Evolutionary conservation across 2,797 vertebrate genomes (phyloP), one percentile per base, ranked within the genome.

Genomic region (Pithecia hirsuta): DNA sequence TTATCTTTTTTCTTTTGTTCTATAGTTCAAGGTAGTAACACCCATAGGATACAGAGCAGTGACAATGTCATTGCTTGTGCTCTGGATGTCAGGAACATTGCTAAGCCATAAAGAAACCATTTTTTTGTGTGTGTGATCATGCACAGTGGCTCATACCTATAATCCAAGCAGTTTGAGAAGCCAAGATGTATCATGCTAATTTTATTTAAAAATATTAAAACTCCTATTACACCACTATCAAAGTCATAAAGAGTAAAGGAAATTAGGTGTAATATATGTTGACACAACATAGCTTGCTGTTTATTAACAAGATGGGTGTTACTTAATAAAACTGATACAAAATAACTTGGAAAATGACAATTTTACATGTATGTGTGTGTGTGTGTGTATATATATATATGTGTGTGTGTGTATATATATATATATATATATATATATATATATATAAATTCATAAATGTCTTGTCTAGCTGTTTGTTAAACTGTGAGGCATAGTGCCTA

Each of bases 31-130:
- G 59, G n/a, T 74, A 41, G 36, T 64, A 80, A 22, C 9, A 79
- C 1, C 1, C 1, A 12, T 52, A 61, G 2, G n/a, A 2, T 5
- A 15, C 10, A 44, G 26, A 57, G 44, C 75, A 4, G 4, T 74
- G 15, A 70, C 36, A 7, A n/a, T 20, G 6, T 17, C 9, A 36
- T 81, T 90, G 2, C 15, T 81, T 33, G 6, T 64, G 10, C 4
- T 85, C 17, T 17, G 30, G 36, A 48, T 80, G 46, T 22, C 30
- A 39, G 33, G 12, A 64, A 55, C 2, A 26, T 44, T 41, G 10
- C 36, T 57, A 85, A 78, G 4, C 1, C 11, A 48, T 2, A 72
- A 4, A 4, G n/a, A 82, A 48, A 50, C 4, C 46, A 50, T 55
- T 55, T 24, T 24, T 52, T 52, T 52, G 2, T 19, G 7, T 19